Conservation (phyloP, 2,888 invertebrate genomes). For the Cataglyphis albicans region DNA sequence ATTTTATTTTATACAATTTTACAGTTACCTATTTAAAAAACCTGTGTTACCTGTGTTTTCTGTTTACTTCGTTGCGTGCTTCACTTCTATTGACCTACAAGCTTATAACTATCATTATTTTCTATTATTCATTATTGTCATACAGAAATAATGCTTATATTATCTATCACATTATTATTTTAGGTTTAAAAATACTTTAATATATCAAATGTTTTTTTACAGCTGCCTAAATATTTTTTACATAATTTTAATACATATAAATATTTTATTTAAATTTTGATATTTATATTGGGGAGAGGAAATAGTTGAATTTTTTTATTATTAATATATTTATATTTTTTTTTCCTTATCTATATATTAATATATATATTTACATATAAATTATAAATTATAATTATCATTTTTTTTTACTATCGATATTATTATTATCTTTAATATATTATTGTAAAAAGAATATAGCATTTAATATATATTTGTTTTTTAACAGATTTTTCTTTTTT, state of each 20-base stretch:
- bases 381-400: conserved; percentile 12
- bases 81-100: background rate
- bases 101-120: conserved; percentile 1
- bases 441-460: background rate
- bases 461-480: background rate
- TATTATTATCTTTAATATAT: background rate
- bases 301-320: background rate
- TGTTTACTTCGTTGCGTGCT: background rate
- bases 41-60: conserved; percentile 6
- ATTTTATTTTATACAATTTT: background rate
- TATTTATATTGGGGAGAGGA: too few relatives aligned
- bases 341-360: background rate
- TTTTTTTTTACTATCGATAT: background rate
- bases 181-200: background rate
- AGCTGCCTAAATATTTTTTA: background rate
- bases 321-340: background rate
- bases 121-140: too few relatives aligned
- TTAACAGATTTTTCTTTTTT: background rate
- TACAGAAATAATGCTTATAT: background rate
- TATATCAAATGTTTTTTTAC: background rate
- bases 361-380: background rate
- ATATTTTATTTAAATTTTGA: too few relatives aligned
- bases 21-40: background rate
- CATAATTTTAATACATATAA: background rate
- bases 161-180: background rate